Conservation (phyloP, 2,888 invertebrate genomes). For the Axea sp. region DNA sequence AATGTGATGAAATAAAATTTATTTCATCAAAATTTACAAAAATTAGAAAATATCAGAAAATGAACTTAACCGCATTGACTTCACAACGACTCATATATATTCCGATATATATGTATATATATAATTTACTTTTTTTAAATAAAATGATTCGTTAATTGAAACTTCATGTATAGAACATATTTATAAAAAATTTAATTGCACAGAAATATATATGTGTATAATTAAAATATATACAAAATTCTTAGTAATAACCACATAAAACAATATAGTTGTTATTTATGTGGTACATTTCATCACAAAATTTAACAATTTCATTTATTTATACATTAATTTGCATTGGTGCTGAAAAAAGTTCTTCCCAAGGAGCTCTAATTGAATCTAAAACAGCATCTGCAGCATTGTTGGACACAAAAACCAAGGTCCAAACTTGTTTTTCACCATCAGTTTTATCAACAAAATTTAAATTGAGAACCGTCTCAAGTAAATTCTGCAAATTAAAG, state of each 20-base stretch:
- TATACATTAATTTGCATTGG: constrained; percentile 77
- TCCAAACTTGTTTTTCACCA: constrained; percentile 80
- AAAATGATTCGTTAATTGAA: neutral
- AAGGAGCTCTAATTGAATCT: constrained; percentile 80
- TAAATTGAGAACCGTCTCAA: constrained; percentile 74
- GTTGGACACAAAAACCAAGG: constrained; percentile 79
- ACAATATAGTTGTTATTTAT: constrained; percentile 29
- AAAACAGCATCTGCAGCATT: constrained; percentile 80
- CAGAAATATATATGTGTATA: constrained; percentile 6
- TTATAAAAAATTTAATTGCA: constrained; percentile 1
- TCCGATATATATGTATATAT: too few relatives aligned
- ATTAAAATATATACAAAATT: constrained; percentile 1
- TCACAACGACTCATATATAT: too few relatives aligned
- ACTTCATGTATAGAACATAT: neutral
- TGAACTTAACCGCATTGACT: too few relatives aligned
- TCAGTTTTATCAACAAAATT: constrained; percentile 81
- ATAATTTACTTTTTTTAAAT: neutral
- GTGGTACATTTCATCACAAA: constrained; percentile 5
- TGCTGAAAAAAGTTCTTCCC: constrained; percentile 82
- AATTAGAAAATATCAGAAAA: too few relatives aligned
- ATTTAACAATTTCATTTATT: constrained; percentile 20
- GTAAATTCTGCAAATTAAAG: constrained; percentile 69
- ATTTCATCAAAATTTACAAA: too few relatives aligned
- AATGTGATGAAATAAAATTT: too few relatives aligned
- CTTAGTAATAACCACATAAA: neutral